phyloP scores from a whole-genome alignment of 2,797 vertebrate species.

The Diceros bicornis region DNA sequence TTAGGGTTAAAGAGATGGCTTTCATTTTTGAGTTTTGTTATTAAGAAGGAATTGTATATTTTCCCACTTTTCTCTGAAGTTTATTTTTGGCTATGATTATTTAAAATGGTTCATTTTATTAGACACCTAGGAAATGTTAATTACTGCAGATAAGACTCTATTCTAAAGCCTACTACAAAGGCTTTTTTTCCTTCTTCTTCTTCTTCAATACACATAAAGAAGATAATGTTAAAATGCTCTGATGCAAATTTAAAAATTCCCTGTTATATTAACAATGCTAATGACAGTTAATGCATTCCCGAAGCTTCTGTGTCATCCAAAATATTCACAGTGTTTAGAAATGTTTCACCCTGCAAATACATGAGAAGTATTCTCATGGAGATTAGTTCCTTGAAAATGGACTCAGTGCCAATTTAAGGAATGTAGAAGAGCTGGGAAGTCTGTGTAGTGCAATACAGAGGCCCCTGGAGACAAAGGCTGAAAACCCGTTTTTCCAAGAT shows the following conservation, averaged over 20 bases:
- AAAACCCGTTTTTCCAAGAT: background rate
- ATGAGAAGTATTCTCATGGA: background rate
- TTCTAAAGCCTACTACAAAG: slow-evolving; percentile 48
- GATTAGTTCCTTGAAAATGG: background rate
- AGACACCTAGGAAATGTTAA: slow-evolving; percentile 70
- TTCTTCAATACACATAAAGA: background rate
- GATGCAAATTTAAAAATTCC: slow-evolving; percentile 48
- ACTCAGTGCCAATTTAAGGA: background rate
- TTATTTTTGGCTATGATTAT: slow-evolving; percentile 52
- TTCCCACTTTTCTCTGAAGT: background rate
- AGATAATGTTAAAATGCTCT: slow-evolving; percentile 59
- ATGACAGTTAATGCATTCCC: slow-evolving; percentile 48
- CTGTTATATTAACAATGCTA: slow-evolving; percentile 67
- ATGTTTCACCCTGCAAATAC: background rate
- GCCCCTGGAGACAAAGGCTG: background rate
- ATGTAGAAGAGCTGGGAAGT: too few relatives aligned
- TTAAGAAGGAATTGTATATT: slow-evolving; percentile 24
- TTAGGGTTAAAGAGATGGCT: background rate
- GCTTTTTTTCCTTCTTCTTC: background rate
- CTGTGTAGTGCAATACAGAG: rapidly evolving
- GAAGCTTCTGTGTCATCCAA: background rate
- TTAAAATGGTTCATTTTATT: slow-evolving; percentile 34
- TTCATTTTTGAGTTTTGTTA: background rate
- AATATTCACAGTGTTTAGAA: background rate
- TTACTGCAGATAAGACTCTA: slow-evolving; percentile 45